Conservation (phyloP, 2,888 invertebrate genomes). For the Scrobipalpa atriplicella region DNA sequence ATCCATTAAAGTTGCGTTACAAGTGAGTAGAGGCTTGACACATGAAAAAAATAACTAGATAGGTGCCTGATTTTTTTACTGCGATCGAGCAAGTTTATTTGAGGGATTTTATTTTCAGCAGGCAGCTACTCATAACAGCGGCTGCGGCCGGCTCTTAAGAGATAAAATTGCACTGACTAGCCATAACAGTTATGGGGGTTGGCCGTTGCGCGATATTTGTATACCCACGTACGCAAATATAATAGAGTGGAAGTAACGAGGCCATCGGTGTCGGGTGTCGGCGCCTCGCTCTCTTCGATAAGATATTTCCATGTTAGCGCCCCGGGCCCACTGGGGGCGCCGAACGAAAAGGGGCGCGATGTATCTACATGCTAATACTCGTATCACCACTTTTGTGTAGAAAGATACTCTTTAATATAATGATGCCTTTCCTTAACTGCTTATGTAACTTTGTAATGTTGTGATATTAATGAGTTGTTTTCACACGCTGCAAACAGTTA, state of each 20-base stretch:
- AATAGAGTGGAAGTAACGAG: conserved; percentile 25
- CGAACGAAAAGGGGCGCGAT: conserved; percentile 34
- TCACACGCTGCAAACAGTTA: not conserved
- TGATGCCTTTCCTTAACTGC: not conserved
- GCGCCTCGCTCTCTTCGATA: conserved; percentile 9
- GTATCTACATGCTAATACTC: conserved; percentile 45
- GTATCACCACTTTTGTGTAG: conserved; percentile 24
- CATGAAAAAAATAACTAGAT: too few species aligned
- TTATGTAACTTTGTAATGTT: not conserved
- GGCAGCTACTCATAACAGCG: too few species aligned
- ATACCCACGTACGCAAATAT: conserved; percentile 37
- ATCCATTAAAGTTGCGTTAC: too few species aligned
- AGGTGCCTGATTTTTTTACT: too few species aligned
- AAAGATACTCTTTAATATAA: not conserved
- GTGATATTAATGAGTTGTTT: not conserved
- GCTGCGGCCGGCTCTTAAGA: conserved; percentile 19
- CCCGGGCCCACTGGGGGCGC: conserved; percentile 45
- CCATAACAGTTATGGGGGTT: conserved; percentile 26
- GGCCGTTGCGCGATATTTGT: conserved; percentile 18
- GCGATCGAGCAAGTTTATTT: too few species aligned
- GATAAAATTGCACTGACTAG: conserved; percentile 22
- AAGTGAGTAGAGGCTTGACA: too few species aligned
- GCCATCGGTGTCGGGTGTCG: conserved; percentile 25
- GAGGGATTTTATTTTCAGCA: too few species aligned
- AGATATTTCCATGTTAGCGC: conserved; percentile 36